Conservation (phyloP, 2,888 invertebrate species). For the Mylabris sibirica region DNA sequence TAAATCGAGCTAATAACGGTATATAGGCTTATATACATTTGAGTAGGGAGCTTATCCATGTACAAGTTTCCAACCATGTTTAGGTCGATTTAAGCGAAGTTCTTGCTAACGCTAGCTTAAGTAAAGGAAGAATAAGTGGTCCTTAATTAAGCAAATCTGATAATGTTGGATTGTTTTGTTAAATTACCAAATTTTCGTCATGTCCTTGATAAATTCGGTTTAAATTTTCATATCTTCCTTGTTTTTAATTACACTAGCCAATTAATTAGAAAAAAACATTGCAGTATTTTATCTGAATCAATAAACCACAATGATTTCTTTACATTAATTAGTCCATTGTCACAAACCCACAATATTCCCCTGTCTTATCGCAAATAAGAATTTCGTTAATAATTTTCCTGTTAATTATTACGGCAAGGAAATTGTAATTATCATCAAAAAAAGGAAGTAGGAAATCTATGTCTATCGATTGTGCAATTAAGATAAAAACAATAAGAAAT, state of each 20-base stretch:
- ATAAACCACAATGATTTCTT: conserved; percentile 8
- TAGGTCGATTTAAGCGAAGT: too few relatives aligned
- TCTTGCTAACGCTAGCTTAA: too few relatives aligned
- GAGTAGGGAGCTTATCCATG: too few relatives aligned
- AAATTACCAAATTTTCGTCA: not conserved
- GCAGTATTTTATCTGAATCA: not conserved
- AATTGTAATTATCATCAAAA: conserved; percentile 13
- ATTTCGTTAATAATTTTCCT: conserved; percentile 5
- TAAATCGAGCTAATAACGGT: too few relatives aligned
- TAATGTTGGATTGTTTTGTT: too few relatives aligned
- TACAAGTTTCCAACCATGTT: too few relatives aligned
- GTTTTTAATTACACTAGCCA: not conserved
- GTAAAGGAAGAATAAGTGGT: too few relatives aligned
- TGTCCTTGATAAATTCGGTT: not conserved
- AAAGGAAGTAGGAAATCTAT: conserved; percentile 22
- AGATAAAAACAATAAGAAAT: not conserved
- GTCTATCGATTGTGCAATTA: not conserved
- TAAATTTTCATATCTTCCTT: not conserved
- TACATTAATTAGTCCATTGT: not conserved
- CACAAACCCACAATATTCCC: not conserved
- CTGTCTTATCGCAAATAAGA: not conserved
- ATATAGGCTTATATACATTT: too few relatives aligned
- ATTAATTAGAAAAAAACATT: not conserved
- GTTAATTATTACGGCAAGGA: conserved; percentile 6
- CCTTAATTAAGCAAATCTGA: too few relatives aligned